Evolutionary conservation across 2,797 vertebrate species (phyloP).

Genomic region (Xenopus petersii): DNA sequence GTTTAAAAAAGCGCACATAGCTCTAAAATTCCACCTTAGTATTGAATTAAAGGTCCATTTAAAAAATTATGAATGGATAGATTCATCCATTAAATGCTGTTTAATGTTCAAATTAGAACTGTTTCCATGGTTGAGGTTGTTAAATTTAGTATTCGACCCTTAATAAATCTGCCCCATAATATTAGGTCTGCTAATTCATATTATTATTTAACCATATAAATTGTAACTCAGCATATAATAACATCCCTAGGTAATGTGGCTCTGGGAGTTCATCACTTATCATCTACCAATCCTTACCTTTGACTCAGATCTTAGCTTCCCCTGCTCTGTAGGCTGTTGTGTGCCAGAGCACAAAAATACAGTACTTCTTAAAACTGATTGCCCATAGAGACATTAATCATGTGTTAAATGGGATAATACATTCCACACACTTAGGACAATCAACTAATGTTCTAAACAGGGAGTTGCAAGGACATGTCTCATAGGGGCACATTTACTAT

Average conservation of each 20-base stretch:
- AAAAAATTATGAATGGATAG: too few relatives aligned
- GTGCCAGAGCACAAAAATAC: not conserved
- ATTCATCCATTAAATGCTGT: too few relatives aligned
- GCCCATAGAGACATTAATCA: conserved; percentile 8
- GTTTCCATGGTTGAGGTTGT: too few relatives aligned
- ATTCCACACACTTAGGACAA: conserved; percentile 6
- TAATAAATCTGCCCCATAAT: too few relatives aligned
- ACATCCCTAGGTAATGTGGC: not conserved
- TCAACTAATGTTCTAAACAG: conserved; percentile 12
- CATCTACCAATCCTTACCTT: not conserved
- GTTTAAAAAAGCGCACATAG: too few relatives aligned
- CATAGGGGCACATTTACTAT: not conserved
- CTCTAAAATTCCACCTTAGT: too few relatives aligned
- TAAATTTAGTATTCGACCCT: too few relatives aligned
- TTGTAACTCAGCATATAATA: not conserved
- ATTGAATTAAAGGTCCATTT: too few relatives aligned
- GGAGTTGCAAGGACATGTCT: not conserved
- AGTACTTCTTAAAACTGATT: conserved; percentile 2
- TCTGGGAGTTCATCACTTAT: not conserved
- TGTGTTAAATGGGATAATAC: conserved; percentile 4
- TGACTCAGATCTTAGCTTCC: not conserved
- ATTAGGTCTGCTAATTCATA: too few relatives aligned
- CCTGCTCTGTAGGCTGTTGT: not conserved
- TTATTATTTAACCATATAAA: too few relatives aligned
- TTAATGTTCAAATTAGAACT: too few relatives aligned